These are phyloP conservation scores for Bombyx mori DNA, from an alignment of 1,140 invertebrate genomes.

Conservation along the genomic window DNA sequence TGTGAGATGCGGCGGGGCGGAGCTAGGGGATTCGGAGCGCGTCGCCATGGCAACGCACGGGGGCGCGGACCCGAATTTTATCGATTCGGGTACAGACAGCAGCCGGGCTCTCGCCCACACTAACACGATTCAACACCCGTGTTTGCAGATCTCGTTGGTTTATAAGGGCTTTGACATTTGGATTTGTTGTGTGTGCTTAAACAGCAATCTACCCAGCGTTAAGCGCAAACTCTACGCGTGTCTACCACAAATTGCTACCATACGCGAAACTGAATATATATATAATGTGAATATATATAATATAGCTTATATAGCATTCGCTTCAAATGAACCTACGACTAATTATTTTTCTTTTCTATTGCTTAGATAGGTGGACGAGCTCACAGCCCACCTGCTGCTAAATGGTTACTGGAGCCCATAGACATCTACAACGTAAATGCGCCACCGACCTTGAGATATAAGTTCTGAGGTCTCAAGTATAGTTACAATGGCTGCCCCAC, in stretches of 20 bases:
- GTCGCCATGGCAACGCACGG: slow-evolving; percentile 58
- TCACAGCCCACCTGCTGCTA: too few relatives aligned
- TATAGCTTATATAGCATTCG: not conserved
- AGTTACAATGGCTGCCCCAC: too few relatives aligned
- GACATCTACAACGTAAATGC: too few relatives aligned
- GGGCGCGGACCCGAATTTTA: slow-evolving; percentile 66
- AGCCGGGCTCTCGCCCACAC: slow-evolving; percentile 55
- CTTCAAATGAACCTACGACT: too few relatives aligned
- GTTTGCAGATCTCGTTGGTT: slow-evolving; percentile 62
- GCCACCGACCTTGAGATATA: too few relatives aligned
- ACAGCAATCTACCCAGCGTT: slow-evolving; percentile 27
- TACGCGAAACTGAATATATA: not conserved
- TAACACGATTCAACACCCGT: slow-evolving; percentile 61
- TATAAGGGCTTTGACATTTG: slow-evolving; percentile 59
- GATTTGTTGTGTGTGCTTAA: slow-evolving; percentile 41
- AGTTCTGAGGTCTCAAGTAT: too few relatives aligned
- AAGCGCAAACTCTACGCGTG: slow-evolving; percentile 9
- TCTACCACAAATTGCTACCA: slow-evolving; percentile 27
- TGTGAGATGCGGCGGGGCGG: slow-evolving; percentile 41
- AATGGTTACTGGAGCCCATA: too few relatives aligned
- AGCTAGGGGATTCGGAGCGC: slow-evolving; percentile 26
- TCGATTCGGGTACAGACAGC: slow-evolving; percentile 67
- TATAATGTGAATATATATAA: not conserved
- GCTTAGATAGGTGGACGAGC: too few relatives aligned
- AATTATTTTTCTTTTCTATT: too few relatives aligned